phyloP scores from a whole-genome alignment of 2,888 invertebrate genomes.

The Stenchaetothrips biformis region DNA sequence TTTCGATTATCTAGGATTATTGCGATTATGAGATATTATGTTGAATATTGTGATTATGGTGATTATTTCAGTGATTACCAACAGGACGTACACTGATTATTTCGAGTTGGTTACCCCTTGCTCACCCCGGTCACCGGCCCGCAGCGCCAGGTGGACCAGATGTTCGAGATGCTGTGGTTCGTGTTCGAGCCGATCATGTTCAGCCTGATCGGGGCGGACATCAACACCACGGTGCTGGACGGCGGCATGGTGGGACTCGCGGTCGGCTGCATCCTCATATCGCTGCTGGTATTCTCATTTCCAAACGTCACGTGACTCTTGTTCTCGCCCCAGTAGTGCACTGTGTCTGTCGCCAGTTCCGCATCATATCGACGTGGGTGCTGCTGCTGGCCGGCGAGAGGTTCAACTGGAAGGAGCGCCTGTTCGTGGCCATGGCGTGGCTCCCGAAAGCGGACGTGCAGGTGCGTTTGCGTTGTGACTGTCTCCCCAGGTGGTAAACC shows the following conservation, averaged over 20 bases:
- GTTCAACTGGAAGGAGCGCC: constrained; percentile 57
- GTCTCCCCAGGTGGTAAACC: too few species aligned
- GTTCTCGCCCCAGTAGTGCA: background rate
- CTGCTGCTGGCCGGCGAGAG: constrained; percentile 50
- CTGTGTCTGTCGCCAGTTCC: constrained; percentile 44
- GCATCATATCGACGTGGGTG: constrained; percentile 47
- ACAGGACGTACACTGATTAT: too few species aligned
- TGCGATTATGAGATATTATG: too few species aligned
- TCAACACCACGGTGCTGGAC: constrained; percentile 43
- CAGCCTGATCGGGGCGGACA: constrained; percentile 52
- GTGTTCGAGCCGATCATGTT: constrained; percentile 52
- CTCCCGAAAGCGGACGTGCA: constrained; percentile 74
- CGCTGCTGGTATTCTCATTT: constrained; percentile 27
- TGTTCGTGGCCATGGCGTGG: constrained; percentile 66
- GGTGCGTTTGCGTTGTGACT: constrained; percentile 45
- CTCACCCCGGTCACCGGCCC: background rate
- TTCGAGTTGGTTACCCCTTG: too few species aligned
- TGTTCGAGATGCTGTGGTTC: constrained; percentile 48
- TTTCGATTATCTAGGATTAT: too few species aligned
- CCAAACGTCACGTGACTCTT: background rate
- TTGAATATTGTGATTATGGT: too few species aligned
- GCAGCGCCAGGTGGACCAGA: constrained; percentile 39
- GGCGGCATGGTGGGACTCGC: constrained; percentile 39
- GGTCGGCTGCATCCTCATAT: constrained; percentile 14
- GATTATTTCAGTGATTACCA: too few species aligned